Conservation (phyloP, 2,888 invertebrate species). For the Smittia aterrima region DNA sequence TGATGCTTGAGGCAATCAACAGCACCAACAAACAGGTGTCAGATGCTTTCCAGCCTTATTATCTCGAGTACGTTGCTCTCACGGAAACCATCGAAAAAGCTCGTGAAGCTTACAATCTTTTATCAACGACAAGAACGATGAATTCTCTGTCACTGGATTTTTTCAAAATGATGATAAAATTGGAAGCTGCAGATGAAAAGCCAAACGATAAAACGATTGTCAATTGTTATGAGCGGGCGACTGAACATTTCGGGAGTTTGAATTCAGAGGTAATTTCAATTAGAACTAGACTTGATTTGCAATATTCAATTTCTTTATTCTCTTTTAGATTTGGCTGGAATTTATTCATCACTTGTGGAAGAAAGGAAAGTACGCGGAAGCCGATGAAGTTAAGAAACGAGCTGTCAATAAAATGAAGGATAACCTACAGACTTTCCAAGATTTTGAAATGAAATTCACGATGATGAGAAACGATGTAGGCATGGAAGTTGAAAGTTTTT, state of each 20-base stretch:
- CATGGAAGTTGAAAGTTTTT: neutral
- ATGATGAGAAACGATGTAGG: neutral
- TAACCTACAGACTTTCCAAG: neutral
- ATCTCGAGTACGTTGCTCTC: conserved; percentile 1
- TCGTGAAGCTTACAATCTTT: neutral
- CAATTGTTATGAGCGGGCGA: conserved; percentile 25
- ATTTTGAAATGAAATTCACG: conserved; percentile 14
- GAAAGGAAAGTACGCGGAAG: neutral
- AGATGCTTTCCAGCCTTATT: conserved; percentile 13
- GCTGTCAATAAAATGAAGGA: neutral
- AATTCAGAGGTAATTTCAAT: neutral
- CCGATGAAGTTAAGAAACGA: neutral
- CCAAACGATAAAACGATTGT: neutral
- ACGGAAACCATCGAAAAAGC: conserved; percentile 12
- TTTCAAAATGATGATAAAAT: conserved; percentile 23
- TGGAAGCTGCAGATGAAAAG: neutral
- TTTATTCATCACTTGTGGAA: conserved; percentile 23
- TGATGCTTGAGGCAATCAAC: conserved; percentile 13
- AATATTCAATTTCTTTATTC: neutral
- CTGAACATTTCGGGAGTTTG: neutral
- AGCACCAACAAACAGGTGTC: neutral
- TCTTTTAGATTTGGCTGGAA: conserved; percentile 31
- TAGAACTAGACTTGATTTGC: neutral
- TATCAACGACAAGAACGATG: neutral
- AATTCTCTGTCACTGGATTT: neutral